A percentile compares a stretch with the other conserved stretches of the same genome.
Conservation (phyloP, 1,140 invertebrate species). For the Solenopsis fugax region DNA sequence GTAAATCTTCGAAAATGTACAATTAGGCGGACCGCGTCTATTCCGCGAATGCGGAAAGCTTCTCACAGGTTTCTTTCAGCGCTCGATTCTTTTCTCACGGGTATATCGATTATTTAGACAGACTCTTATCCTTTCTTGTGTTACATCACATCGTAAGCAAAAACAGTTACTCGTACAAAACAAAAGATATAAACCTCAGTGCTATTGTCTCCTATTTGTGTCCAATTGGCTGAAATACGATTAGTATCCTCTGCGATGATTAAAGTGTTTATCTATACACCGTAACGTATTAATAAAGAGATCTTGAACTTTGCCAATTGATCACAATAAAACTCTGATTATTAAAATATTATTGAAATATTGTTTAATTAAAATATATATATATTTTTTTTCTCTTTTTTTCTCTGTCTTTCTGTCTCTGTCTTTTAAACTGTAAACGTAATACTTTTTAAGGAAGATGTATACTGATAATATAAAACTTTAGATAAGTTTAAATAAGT, state of each 20-base stretch:
- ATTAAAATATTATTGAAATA: background rate
- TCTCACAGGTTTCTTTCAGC: background rate
- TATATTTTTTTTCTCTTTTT: no score
- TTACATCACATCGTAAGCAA: background rate
- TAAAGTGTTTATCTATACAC: conserved; percentile 5
- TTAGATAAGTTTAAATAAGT: background rate
- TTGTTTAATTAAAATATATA: background rate
- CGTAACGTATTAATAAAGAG: background rate
- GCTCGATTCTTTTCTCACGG: background rate
- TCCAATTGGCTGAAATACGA: conserved; percentile 13
- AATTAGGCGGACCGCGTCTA: conserved; percentile 15
- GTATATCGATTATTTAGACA: background rate
- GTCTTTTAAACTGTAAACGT: background rate
- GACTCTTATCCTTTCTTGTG: background rate
- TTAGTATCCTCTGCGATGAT: conserved; percentile 8
- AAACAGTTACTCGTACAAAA: background rate
- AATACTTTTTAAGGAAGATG: background rate
- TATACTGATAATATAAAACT: background rate
- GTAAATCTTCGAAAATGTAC: conserved; percentile 58
- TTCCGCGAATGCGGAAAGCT: conserved; percentile 33
- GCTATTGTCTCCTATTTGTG: background rate
- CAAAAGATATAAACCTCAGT: background rate
- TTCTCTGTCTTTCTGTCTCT: no score
- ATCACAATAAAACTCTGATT: background rate
- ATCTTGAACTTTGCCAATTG: background rate